Evolutionary conservation across 2,888 invertebrate genomes (phyloP).

Genomic region (Tachina fera): DNA sequence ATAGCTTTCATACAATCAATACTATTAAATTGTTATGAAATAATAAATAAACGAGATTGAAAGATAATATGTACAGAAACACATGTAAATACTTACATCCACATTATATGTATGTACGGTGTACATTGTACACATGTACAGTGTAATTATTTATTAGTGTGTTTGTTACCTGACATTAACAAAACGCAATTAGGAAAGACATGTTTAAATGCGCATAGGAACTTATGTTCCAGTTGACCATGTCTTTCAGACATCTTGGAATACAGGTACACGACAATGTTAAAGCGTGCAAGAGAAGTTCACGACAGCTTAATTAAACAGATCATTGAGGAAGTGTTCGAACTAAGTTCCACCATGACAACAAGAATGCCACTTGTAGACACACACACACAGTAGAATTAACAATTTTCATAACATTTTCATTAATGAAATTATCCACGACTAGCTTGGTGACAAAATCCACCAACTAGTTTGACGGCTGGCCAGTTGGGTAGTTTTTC

Average conservation of each 20-base stretch:
- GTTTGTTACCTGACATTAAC: conserved; percentile 55
- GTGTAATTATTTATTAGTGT: conserved; percentile 52
- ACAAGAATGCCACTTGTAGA: too few species aligned
- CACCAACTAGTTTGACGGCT: too few species aligned
- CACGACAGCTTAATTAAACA: too few species aligned
- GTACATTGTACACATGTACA: neutral
- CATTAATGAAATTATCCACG: too few species aligned
- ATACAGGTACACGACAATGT: neutral
- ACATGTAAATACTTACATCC: neutral
- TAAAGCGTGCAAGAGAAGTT: neutral
- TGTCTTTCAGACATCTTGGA: too few species aligned
- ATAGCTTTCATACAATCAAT: conserved; percentile 53
- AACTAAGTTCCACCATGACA: too few species aligned
- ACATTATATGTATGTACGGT: neutral
- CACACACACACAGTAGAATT: too few species aligned
- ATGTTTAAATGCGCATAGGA: conserved; percentile 16
- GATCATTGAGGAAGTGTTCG: too few species aligned
- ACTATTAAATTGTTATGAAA: conserved; percentile 66
- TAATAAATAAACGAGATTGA: conserved; percentile 51
- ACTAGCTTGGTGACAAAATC: too few species aligned
- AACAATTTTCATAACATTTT: too few species aligned
- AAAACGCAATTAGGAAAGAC: conserved; percentile 53
- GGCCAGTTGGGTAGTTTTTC: too few species aligned
- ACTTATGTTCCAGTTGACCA: neutral
- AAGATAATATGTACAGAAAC: conserved; percentile 48